These are phyloP conservation scores for Xestoiulus laeticollis DNA, from an alignment of 2,888 invertebrate genomes.

Conservation along the genomic window DNA sequence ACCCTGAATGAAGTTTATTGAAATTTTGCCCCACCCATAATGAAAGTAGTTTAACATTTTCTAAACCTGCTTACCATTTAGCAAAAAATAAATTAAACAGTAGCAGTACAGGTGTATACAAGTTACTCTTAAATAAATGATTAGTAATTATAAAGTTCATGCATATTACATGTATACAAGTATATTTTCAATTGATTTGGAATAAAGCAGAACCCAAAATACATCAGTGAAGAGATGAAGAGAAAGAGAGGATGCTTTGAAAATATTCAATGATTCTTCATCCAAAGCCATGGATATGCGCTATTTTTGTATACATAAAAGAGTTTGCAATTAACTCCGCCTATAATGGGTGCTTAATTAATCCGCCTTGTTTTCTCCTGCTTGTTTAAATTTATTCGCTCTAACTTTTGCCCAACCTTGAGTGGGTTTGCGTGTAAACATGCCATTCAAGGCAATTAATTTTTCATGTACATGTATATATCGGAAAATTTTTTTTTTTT, in stretches of 20 bases:
- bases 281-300: not conserved
- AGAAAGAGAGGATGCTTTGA: not conserved
- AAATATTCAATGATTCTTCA: not conserved
- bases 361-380: not conserved
- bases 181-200: not conserved
- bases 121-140: too few species aligned
- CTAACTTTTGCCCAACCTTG: not conserved
- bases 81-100: too few species aligned
- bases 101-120: too few species aligned
- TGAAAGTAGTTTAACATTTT: too few species aligned
- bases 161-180: too few species aligned
- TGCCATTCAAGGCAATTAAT: conserved; percentile 29
- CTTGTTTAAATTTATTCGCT: not conserved
- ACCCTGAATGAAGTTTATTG: too few species aligned
- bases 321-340: not conserved
- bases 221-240: not conserved
- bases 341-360: conserved; percentile 27
- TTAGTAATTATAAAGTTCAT: too few species aligned
- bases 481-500: not conserved
- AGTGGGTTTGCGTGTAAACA: conserved; percentile 32
- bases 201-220: not conserved
- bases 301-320: not conserved
- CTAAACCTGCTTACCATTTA: too few species aligned
- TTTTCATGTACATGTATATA: conserved; percentile 37
- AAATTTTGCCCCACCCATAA: too few species aligned